phyloP scores from a whole-genome alignment of 2,888 invertebrate genomes.

The Idaea straminata region DNA sequence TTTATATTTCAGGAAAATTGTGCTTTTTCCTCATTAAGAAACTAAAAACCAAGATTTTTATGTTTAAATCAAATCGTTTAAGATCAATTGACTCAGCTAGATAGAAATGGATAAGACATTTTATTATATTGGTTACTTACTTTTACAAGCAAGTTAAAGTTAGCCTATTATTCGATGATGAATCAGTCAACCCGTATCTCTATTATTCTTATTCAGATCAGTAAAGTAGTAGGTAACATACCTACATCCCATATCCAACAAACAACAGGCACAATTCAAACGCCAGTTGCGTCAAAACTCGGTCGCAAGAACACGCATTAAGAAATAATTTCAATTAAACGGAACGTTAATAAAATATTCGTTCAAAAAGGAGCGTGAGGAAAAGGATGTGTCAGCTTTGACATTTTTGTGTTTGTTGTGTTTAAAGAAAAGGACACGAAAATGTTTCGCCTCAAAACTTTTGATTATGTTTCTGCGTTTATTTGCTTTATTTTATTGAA shows the following conservation, averaged over 20 bases:
- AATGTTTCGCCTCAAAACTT: constrained; percentile 23
- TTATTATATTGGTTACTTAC: background rate
- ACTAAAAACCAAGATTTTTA: no score
- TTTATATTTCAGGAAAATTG: no score
- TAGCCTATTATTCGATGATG: background rate
- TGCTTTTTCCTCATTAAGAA: no score
- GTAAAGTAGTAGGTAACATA: background rate
- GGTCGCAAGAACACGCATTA: constrained; percentile 45
- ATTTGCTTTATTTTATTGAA: constrained; percentile 29
- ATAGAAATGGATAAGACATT: constrained; percentile 9
- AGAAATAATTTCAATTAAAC: constrained; percentile 43
- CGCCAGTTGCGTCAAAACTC: constrained; percentile 46
- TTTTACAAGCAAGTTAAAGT: background rate
- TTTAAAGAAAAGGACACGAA: constrained; percentile 23
- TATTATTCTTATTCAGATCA: constrained; percentile 18
- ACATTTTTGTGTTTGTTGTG: constrained; percentile 38
- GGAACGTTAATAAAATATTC: constrained; percentile 29
- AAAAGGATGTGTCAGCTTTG: constrained; percentile 49
- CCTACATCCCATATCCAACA: constrained; percentile 48
- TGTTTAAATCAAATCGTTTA: no score
- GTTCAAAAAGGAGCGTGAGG: constrained; percentile 49
- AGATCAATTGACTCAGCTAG: no score
- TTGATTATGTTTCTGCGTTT: constrained; percentile 31
- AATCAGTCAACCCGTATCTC: constrained; percentile 1
- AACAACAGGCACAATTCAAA: constrained; percentile 45